These are phyloP conservation scores for Drosophila melanocephala DNA, from an alignment of 2,888 invertebrate species.

Conservation along the genomic window DNA sequence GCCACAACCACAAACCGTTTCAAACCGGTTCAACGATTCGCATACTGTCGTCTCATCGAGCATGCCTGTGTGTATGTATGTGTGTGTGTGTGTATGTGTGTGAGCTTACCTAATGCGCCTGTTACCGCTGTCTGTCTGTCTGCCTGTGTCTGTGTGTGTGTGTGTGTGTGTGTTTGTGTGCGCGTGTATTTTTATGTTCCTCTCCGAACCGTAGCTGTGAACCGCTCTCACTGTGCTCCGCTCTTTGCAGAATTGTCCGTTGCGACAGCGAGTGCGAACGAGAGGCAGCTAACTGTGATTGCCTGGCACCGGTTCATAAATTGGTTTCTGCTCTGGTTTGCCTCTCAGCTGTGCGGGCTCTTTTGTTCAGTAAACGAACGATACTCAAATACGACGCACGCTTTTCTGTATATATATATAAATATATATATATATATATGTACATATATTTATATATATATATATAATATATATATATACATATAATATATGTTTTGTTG, in stretches of 20 bases:
- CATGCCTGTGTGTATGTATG: slow-evolving; percentile 12
- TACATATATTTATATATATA: not conserved
- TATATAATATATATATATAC: not conserved
- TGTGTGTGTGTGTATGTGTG: slow-evolving; percentile 21
- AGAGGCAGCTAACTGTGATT: slow-evolving; percentile 43
- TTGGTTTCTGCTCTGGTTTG: slow-evolving; percentile 68
- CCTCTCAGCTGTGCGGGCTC: slow-evolving; percentile 38
- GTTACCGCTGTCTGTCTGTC: slow-evolving; percentile 12
- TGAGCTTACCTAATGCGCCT: slow-evolving; percentile 31
- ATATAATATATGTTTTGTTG: not conserved
- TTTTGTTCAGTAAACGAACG: slow-evolving; percentile 52
- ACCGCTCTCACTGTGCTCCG: slow-evolving; percentile 44
- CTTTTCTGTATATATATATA: slow-evolving; percentile 14
- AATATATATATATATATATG: not conserved
- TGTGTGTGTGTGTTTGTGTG: slow-evolving; percentile 2
- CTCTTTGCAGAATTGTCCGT: slow-evolving; percentile 43
- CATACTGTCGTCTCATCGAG: slow-evolving; percentile 12
- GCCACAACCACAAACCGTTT: slow-evolving; percentile 55
- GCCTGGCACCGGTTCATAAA: slow-evolving; percentile 63
- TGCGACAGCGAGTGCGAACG: slow-evolving; percentile 30
- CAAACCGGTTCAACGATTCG: slow-evolving; percentile 57
- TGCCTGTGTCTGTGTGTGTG: not conserved
- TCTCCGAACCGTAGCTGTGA: slow-evolving; percentile 55
- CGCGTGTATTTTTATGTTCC: slow-evolving; percentile 14
- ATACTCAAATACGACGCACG: slow-evolving; percentile 57